Evolutionary conservation across 2,888 invertebrate species (phyloP).

Genomic region (Epistrophella euchroma): DNA sequence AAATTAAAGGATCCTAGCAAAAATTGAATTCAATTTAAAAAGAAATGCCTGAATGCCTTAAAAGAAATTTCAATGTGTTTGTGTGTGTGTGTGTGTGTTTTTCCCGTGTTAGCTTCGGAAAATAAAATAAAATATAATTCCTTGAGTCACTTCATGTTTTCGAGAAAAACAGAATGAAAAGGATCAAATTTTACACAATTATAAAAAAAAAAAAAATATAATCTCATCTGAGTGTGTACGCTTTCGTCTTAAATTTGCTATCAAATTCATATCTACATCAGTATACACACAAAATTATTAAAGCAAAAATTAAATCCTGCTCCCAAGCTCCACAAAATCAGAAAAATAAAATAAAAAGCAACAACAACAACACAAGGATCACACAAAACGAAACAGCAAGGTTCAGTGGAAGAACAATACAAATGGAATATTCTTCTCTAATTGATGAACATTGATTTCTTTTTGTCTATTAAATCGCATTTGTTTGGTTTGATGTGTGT

Average conservation of each 20-base stretch:
- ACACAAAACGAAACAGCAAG: constrained; percentile 38
- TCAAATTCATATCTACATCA: constrained; percentile 26
- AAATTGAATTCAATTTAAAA: neutral
- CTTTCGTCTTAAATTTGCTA: constrained; percentile 12
- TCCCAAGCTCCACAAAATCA: constrained; percentile 10
- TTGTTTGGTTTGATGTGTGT: constrained; percentile 20
- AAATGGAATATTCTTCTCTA: constrained; percentile 54
- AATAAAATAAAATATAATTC: constrained; percentile 37
- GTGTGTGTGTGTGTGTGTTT: neutral
- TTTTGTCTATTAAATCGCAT: constrained; percentile 25
- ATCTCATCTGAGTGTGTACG: constrained; percentile 17
- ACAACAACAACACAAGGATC: constrained; percentile 42
- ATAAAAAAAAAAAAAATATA: neutral
- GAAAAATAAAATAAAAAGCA: neutral
- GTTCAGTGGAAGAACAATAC: constrained; percentile 26
- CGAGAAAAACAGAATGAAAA: neutral
- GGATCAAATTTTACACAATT: constrained; percentile 12
- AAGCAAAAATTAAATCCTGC: constrained; percentile 38
- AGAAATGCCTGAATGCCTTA: constrained; percentile 6
- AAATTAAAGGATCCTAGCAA: neutral
- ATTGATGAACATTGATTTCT: constrained; percentile 72
- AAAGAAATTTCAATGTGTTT: constrained; percentile 18
- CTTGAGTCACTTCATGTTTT: neutral
- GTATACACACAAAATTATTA: constrained; percentile 40
- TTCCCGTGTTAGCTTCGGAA: constrained; percentile 10